A percentile compares a stretch with the other conserved stretches of the same genome.
These are phyloP conservation scores for Pavo muticus DNA, from an alignment of 2,113 vertebrate species.

Conservation along the genomic window DNA sequence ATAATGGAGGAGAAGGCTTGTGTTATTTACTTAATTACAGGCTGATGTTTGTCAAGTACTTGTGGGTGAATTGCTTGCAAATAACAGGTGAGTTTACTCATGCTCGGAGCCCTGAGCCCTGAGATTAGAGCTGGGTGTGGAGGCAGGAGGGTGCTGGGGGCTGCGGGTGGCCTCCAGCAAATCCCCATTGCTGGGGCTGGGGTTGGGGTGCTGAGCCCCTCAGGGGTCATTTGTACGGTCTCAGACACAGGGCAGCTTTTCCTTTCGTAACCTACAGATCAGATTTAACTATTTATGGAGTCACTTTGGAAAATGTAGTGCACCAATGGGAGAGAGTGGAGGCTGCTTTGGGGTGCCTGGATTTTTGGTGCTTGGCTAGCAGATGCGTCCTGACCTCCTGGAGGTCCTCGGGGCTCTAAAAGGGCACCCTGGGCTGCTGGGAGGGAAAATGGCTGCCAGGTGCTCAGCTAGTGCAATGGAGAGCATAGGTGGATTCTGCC, in stretches of 20 bases:
- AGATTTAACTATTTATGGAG: constrained; percentile 34
- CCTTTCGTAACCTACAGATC: constrained; percentile 18
- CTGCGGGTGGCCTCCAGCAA: not conserved
- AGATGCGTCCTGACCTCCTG: not conserved
- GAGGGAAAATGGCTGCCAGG: not conserved
- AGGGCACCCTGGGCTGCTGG: not conserved
- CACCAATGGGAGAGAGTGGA: not conserved
- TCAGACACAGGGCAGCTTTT: not conserved
- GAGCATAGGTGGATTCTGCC: not conserved
- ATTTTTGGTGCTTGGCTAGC: not conserved
- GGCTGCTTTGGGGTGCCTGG: not conserved
- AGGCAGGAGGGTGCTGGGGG: constrained; percentile 5
- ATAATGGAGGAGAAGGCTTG: not conserved
- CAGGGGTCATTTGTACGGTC: rapidly evolving
- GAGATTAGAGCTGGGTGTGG: constrained; percentile 39
- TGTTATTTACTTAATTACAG: constrained; percentile 37
- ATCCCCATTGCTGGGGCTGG: not conserved
- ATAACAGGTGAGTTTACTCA: constrained; percentile 64
- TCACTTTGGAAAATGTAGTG: not conserved
- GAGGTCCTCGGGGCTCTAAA: not conserved
- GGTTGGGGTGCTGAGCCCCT: rapidly evolving
- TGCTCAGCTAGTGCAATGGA: not conserved
- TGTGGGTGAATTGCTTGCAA: constrained; percentile 55
- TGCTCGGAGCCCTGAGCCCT: not conserved
- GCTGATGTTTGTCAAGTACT: constrained; percentile 54